These are phyloP conservation scores for Oreochromis aureus DNA, from an alignment of 2,113 vertebrate species.

Conservation along the genomic window DNA sequence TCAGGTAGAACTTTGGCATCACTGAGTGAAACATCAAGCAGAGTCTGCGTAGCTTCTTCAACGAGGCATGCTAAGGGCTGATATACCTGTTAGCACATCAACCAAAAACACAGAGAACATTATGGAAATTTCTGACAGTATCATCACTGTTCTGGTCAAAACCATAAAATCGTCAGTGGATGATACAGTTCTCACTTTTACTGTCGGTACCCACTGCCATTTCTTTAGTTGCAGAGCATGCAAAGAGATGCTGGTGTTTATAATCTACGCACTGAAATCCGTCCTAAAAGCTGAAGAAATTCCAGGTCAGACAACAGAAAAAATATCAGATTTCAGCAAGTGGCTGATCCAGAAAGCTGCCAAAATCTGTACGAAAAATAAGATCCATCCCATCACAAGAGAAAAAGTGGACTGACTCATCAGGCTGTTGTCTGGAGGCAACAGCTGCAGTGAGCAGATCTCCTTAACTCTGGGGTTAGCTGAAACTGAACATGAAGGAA, in stretches of 20 bases:
- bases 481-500: neutral
- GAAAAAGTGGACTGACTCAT: neutral
- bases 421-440: neutral
- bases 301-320: neutral
- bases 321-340: too few relatives aligned
- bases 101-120: neutral
- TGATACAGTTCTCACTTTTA: neutral
- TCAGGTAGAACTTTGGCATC: neutral
- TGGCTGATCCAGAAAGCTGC: too few relatives aligned
- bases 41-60: neutral
- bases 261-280: neutral
- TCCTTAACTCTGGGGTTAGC: neutral
- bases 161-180: neutral
- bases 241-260: neutral
- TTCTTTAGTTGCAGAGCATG: too few relatives aligned
- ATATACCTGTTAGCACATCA: neutral
- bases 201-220: too few relatives aligned
- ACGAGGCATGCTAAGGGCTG: neutral
- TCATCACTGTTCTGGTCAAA: neutral
- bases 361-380: neutral
- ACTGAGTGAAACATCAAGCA: neutral
- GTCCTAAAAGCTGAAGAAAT: neutral
- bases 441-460: neutral
- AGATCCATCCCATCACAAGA: neutral
- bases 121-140: neutral